These are phyloP conservation scores for Drosophila erecta DNA, from an alignment of 1,140 invertebrate genomes.

Conservation along the genomic window DNA sequence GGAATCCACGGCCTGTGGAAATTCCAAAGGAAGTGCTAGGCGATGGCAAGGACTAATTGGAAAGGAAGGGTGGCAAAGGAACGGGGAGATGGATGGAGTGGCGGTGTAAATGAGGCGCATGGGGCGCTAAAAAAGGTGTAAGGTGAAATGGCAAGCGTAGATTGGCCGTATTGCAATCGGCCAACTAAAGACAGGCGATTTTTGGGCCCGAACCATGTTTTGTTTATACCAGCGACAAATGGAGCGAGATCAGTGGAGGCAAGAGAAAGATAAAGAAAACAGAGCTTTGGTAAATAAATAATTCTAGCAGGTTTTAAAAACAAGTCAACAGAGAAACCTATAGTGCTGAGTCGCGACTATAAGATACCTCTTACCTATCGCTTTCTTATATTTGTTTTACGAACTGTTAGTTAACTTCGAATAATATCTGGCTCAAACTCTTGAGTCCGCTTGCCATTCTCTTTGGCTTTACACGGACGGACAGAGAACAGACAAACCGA, in stretches of 20 bases:
- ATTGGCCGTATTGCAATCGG: conserved; percentile 42
- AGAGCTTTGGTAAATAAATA: neutral
- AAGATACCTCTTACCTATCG: too few relatives aligned
- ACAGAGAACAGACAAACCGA: too few relatives aligned
- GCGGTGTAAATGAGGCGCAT: neutral
- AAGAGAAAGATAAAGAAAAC: conserved; percentile 1
- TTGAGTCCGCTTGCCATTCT: too few relatives aligned
- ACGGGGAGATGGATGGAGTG: neutral
- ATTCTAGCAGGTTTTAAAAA: too few relatives aligned
- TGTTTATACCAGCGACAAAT: conserved; percentile 40
- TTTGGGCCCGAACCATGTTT: conserved; percentile 20
- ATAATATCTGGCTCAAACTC: too few relatives aligned
- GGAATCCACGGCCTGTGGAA: conserved; percentile 12
- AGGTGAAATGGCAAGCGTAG: conserved; percentile 56
- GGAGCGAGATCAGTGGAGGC: conserved; percentile 40
- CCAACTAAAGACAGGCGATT: conserved; percentile 5
- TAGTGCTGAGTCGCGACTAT: too few relatives aligned
- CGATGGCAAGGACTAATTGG: conserved; percentile 64
- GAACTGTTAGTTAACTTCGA: too few relatives aligned
- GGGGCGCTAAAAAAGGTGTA: conserved; percentile 55
- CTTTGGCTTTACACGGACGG: too few relatives aligned
- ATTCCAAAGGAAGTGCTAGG: conserved; percentile 72
- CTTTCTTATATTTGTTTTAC: too few relatives aligned
- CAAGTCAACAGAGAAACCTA: too few relatives aligned
- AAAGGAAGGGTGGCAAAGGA: conserved; percentile 9